phyloP scores from a whole-genome alignment of 2,113 vertebrate species.

The Physeter macrocephalus region DNA sequence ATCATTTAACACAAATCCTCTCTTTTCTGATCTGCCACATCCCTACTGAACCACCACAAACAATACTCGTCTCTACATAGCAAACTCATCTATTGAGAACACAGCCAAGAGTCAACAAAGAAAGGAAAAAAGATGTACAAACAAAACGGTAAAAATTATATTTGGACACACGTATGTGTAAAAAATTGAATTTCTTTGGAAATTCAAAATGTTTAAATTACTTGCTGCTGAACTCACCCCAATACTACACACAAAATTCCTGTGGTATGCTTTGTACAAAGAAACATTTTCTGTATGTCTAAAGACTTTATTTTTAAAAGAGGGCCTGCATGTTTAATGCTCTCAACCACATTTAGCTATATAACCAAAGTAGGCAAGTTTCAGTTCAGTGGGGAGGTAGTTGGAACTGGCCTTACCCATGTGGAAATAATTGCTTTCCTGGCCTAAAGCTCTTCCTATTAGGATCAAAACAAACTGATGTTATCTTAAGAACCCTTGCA shows the following conservation, averaged over 20 bases:
- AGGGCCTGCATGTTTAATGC: background rate
- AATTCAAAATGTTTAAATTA: conserved; percentile 34
- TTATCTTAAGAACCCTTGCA: conserved; percentile 51
- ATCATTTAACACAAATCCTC: background rate
- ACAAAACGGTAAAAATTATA: background rate
- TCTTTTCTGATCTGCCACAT: background rate
- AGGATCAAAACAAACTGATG: conserved; percentile 55
- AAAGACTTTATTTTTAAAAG: conserved; percentile 6
- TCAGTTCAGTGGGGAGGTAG: background rate
- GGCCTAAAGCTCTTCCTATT: conserved; percentile 50
- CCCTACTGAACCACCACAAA: background rate
- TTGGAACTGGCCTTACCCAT: background rate
- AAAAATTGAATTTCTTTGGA: background rate
- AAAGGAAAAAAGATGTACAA: background rate
- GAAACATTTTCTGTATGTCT: background rate
- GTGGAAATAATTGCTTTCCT: conserved; percentile 59
- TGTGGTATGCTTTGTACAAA: background rate
- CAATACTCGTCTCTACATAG: background rate
- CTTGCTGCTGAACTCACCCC: background rate
- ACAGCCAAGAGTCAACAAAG: background rate
- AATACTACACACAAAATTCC: background rate
- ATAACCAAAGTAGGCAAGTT: background rate
- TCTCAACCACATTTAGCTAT: conserved; percentile 3
- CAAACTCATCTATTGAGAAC: background rate
- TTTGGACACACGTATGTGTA: background rate